These are phyloP conservation scores for Cepphus grylle DNA, from an alignment of 2,113 vertebrate species.

Conservation along the genomic window DNA sequence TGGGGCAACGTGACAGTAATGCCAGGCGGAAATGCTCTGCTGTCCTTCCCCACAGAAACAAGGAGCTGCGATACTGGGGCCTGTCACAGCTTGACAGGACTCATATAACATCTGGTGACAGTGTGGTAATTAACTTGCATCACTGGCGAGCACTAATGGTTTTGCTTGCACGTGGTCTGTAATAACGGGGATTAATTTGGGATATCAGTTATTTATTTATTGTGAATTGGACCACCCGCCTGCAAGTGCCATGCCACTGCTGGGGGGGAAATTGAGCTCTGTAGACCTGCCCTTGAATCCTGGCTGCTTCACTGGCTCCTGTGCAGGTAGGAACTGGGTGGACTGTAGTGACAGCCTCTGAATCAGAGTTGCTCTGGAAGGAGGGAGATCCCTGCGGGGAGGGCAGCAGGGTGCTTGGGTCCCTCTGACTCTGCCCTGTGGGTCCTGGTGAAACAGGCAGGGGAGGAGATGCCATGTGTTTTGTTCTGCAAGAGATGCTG, in stretches of 20 bases:
- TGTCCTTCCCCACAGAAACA: conserved; percentile 2
- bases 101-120: neutral
- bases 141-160: neutral
- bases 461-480: neutral
- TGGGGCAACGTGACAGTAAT: conserved; percentile 2
- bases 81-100: conserved; percentile 33
- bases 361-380: neutral
- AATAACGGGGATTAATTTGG: neutral
- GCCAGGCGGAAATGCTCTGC: neutral
- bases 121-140: neutral
- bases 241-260: accelerated
- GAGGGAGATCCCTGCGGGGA: neutral
- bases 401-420: too few relatives aligned
- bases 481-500: neutral
- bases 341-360: neutral
- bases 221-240: neutral
- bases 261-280: neutral
- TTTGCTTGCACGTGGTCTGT: neutral
- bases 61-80: neutral
- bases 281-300: neutral
- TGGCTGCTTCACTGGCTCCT: neutral
- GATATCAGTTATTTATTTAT: neutral
- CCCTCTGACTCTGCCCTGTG: neutral
- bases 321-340: neutral
- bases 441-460: neutral